Conservation (phyloP, 64 coral and sea anemone genomes). For the Dendronephthya gigantea region DNA sequence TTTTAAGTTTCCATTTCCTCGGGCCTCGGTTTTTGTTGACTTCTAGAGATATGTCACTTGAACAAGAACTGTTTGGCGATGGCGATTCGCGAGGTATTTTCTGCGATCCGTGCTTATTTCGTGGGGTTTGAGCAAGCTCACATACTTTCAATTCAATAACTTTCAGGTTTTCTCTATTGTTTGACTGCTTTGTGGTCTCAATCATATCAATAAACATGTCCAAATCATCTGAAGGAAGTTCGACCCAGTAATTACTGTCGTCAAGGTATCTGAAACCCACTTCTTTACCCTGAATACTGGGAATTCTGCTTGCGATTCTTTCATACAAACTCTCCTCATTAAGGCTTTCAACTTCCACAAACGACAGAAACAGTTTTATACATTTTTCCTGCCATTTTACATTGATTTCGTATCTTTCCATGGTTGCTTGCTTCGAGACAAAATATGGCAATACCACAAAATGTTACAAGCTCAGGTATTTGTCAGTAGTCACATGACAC, state of each 20-base stretch:
- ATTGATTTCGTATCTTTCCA: slow-evolving; percentile 31
- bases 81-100: slow-evolving; percentile 13
- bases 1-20: slow-evolving; percentile 5
- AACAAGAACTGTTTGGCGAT: background rate
- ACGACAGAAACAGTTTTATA: slow-evolving; percentile 20
- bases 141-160: slow-evolving; percentile 20
- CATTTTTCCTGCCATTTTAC: slow-evolving; percentile 31
- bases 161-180: slow-evolving; percentile 42
- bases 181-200: slow-evolving; percentile 21
- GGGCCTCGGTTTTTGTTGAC: background rate
- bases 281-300: slow-evolving; percentile 34
- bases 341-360: slow-evolving; percentile 20
- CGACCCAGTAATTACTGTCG: slow-evolving; percentile 24
- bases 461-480: too few species aligned
- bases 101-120: background rate
- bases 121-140: background rate
- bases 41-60: background rate
- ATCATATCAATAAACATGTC: slow-evolving; percentile 40
- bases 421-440: background rate
- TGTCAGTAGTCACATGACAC: too few species aligned
- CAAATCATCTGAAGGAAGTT: slow-evolving; percentile 19
- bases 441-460: too few species aligned
- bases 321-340: background rate
- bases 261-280: slow-evolving; percentile 5
- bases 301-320: background rate